phyloP scores from a whole-genome alignment of 1,140 invertebrate species.

The Oscheius sp. region DNA sequence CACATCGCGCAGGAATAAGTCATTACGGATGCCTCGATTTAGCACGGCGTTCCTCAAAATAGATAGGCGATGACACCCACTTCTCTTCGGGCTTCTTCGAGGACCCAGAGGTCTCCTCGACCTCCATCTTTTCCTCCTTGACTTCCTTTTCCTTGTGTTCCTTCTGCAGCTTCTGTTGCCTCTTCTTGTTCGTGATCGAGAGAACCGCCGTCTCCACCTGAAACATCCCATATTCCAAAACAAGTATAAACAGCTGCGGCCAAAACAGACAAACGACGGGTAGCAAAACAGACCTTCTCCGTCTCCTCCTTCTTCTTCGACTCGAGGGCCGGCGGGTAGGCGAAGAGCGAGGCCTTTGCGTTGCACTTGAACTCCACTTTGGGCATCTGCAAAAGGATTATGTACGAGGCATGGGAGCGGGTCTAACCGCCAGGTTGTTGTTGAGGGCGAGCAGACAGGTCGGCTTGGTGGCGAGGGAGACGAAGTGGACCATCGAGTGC shows the following conservation, averaged over 20 bases:
- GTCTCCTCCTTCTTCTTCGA: conserved; percentile 96
- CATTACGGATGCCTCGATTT: background rate
- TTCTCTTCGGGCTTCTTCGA: conserved; percentile 61
- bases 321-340: conserved; percentile 91
- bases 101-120: conserved; percentile 18
- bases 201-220: conserved; percentile 83
- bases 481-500: conserved; percentile 94
- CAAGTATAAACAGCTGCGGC: background rate
- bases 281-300: conserved; percentile 67
- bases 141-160: conserved; percentile 64
- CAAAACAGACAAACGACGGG: background rate
- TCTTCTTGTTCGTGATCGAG: conserved; percentile 86
- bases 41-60: background rate
- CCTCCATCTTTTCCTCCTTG: conserved; percentile 65
- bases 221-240: background rate
- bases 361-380: conserved; percentile 87
- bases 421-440: conserved; percentile 77
- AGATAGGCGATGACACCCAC: conserved; percentile 65
- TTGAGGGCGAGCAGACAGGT: conserved; percentile 93
- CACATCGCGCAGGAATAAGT: conserved; percentile 7
- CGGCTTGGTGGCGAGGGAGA: conserved; percentile 91
- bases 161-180: conserved; percentile 69
- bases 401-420: background rate
- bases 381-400: conserved; percentile 73
- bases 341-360: conserved; percentile 88